A percentile compares a stretch with the other conserved stretches of the same genome.
These are phyloP conservation scores for Fissipunctia ypsillon DNA, from an alignment of 2,888 invertebrate species.

Conservation along the genomic window DNA sequence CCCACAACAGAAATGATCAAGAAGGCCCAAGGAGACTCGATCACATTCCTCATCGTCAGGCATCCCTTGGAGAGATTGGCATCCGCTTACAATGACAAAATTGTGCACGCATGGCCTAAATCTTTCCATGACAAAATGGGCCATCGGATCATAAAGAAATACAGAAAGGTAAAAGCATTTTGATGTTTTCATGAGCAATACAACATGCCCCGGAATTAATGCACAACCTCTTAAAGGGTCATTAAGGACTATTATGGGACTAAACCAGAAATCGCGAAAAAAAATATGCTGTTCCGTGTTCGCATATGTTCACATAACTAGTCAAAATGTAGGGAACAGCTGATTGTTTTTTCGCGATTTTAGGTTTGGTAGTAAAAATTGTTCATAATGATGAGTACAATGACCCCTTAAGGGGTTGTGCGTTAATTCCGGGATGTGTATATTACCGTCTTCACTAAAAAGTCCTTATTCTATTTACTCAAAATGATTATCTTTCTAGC, in stretches of 20 bases:
- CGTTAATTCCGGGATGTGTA: no score
- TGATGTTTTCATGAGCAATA: not conserved
- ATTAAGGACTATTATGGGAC: no score
- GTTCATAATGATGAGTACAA: no score
- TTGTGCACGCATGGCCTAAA: constrained; percentile 95
- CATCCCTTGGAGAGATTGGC: constrained; percentile 95
- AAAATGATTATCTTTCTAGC: constrained; percentile 58
- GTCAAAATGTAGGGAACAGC: no score
- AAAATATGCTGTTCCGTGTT: no score
- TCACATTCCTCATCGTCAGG: constrained; percentile 95
- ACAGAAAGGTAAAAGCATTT: constrained; percentile 90
- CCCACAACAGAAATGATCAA: constrained; percentile 93
- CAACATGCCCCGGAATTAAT: no score
- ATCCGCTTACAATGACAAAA: constrained; percentile 96
- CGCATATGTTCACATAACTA: no score
- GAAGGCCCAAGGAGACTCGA: constrained; percentile 93
- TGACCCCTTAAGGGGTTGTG: no score
- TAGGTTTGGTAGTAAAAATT: no score
- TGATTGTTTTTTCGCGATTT: no score
- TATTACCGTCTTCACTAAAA: not conserved
- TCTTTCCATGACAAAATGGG: constrained; percentile 95
- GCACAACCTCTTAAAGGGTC: no score
- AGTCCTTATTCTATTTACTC: not conserved
- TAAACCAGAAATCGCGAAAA: no score
- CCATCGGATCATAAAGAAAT: constrained; percentile 93